phyloP scores from a whole-genome alignment of 1,140 invertebrate species.

The Plectrocnemia conspersa region DNA sequence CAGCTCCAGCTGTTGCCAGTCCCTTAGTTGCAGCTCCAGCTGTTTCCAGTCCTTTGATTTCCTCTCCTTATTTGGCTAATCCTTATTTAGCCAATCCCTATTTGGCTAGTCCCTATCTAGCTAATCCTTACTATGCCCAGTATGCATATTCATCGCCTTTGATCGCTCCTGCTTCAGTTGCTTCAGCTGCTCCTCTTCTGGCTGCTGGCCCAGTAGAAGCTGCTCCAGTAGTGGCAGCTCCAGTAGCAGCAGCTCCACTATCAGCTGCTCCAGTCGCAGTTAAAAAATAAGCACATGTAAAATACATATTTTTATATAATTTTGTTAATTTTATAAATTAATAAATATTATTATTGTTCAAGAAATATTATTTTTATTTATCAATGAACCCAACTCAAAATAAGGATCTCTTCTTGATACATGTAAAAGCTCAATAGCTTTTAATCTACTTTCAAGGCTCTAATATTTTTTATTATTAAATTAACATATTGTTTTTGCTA shows the following conservation, averaged over 20 bases:
- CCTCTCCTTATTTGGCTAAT: background rate
- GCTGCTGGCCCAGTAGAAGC: conserved; percentile 35
- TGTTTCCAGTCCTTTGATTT: conserved; percentile 11
- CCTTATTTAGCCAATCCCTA: conserved; percentile 25
- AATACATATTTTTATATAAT: no score
- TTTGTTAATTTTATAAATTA: no score
- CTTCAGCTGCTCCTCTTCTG: conserved; percentile 22
- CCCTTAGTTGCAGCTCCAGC: conserved; percentile 16
- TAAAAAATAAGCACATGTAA: no score
- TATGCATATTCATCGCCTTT: conserved; percentile 30
- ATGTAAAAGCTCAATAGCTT: no score
- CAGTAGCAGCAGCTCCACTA: conserved; percentile 35
- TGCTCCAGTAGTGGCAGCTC: conserved; percentile 35
- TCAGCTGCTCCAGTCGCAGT: conserved; percentile 34
- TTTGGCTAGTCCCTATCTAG: conserved; percentile 8
- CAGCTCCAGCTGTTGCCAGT: conserved; percentile 1
- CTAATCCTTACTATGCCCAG: conserved; percentile 19
- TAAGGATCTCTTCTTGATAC: no score
- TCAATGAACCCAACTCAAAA: no score
- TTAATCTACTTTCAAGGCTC: no score
- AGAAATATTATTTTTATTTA: no score
- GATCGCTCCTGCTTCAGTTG: conserved; percentile 26
- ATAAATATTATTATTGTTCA: no score
- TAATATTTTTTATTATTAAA: no score
- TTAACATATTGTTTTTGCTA: no score